phyloP scores from a whole-genome alignment of 2,888 invertebrate species.

The Nudaria mundana region DNA sequence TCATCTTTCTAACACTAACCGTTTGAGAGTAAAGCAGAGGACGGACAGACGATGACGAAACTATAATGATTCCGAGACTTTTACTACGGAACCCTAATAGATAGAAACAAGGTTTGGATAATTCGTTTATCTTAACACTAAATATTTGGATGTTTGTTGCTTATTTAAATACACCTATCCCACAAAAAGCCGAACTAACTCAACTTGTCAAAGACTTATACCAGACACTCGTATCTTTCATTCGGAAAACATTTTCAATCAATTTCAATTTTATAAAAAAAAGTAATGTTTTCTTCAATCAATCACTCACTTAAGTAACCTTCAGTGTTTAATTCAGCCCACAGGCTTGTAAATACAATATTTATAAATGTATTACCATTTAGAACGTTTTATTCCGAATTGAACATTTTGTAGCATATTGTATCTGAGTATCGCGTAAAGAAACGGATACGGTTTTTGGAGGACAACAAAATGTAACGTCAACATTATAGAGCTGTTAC shows the following conservation, averaged over 20 bases:
- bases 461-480: conserved; percentile 9
- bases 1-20: too few relatives aligned
- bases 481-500: conserved; percentile 5
- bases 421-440: conserved; percentile 13
- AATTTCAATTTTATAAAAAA: conserved; percentile 1
- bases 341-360: conserved; percentile 21
- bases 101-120: too few relatives aligned
- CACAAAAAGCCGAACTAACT: too few relatives aligned
- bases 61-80: too few relatives aligned
- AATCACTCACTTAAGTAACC: conserved; percentile 11
- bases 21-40: too few relatives aligned
- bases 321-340: conserved; percentile 16
- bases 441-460: conserved; percentile 13
- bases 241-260: conserved; percentile 5
- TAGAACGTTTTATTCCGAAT: conserved; percentile 12
- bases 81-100: too few relatives aligned
- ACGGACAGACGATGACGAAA: too few relatives aligned
- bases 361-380: conserved; percentile 22
- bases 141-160: too few relatives aligned
- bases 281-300: conserved; percentile 4
- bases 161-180: too few relatives aligned
- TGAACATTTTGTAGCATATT: conserved; percentile 14
- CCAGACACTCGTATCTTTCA: conserved; percentile 13
- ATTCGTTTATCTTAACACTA: too few relatives aligned
- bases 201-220: too few relatives aligned